Evolutionary conservation across 2,888 invertebrate genomes (phyloP).

Genomic region (Chloroclysta siterata): DNA sequence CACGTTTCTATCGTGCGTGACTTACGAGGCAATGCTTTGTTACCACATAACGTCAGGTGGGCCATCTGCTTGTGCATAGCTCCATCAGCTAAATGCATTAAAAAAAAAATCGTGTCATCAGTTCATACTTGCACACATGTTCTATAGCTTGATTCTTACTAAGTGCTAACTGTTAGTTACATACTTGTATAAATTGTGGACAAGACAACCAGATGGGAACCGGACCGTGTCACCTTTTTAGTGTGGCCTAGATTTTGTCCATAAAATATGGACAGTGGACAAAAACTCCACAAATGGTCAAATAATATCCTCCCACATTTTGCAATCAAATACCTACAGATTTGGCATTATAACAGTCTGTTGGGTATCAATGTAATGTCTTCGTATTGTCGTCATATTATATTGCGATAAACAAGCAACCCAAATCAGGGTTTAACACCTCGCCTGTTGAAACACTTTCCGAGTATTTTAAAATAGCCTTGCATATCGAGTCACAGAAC

Average conservation of each 20-base stretch:
- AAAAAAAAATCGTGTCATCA: too few relatives aligned
- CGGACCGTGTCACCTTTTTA: conserved; percentile 20
- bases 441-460: too few relatives aligned
- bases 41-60: too few relatives aligned
- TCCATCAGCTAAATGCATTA: too few relatives aligned
- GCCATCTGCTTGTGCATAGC: too few relatives aligned
- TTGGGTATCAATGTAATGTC: background rate
- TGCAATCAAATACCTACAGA: background rate
- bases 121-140: background rate
- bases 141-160: conserved; percentile 5
- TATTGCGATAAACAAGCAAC: background rate
- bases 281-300: background rate
- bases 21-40: too few relatives aligned
- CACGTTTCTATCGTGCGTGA: too few relatives aligned
- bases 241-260: conserved; percentile 15
- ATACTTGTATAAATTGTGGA: conserved; percentile 12
- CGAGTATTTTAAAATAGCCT: too few relatives aligned
- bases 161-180: conserved; percentile 10
- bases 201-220: conserved; percentile 12
- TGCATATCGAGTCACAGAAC: too few relatives aligned
- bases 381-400: background rate
- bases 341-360: background rate
- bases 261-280: conserved; percentile 7
- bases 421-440: too few relatives aligned
- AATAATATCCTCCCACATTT: background rate